Base-by-base conservation (phyloP, 2,888 invertebrate species). In the Drosophila subsilvestris region DNA sequence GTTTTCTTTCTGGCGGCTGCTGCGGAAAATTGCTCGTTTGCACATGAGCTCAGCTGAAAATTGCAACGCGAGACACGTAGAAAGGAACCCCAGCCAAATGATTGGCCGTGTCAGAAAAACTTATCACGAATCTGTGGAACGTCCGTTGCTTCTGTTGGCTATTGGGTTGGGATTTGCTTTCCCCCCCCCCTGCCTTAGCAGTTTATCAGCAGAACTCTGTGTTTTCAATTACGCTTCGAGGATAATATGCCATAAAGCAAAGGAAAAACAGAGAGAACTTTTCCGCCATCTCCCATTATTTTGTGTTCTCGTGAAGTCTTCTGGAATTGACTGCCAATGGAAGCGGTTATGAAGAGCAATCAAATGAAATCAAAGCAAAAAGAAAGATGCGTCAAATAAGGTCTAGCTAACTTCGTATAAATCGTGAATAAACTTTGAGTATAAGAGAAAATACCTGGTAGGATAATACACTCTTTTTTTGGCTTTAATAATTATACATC, bases 1-100 rank as follows among this genome's bases (percentile, higher is more conserved):
- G 54, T 45, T 69, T 45, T 66, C 48, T 58, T 49, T 53, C 43
- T 49, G 37, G 37, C 14, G n/a, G 27, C 51, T 44, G 61, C 75
- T 75, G 69, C 57, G 59, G 60, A 78, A 76, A 83, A 85, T 74
- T 69, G 68, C 65, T 87, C 85, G 82, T 85, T 83, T 81, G 82
- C 78, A 78, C 84, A 89, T 86, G 88, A 90, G 86, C 89, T 90
- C 89, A 88, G 90, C 89, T 81, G 89, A 84, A 89, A 86, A 87
- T 90, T 88, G 79, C 76, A 80, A 83, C 87, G 75, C 89, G 75
- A 71, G 81, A 86, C 89, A 89, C 89, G 90, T 90, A 89, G 75
- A 65, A 56, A 49, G 8, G 48, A 70, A 45, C 54, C 54, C 51
- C 55, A 50, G 60, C 55, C 78, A 86, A 77, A 80, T 80, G 83